A percentile compares a stretch with the other conserved stretches of the same genome.
phyloP scores from a whole-genome alignment of 2,113 vertebrate genomes.

The Callionymus lyra region DNA sequence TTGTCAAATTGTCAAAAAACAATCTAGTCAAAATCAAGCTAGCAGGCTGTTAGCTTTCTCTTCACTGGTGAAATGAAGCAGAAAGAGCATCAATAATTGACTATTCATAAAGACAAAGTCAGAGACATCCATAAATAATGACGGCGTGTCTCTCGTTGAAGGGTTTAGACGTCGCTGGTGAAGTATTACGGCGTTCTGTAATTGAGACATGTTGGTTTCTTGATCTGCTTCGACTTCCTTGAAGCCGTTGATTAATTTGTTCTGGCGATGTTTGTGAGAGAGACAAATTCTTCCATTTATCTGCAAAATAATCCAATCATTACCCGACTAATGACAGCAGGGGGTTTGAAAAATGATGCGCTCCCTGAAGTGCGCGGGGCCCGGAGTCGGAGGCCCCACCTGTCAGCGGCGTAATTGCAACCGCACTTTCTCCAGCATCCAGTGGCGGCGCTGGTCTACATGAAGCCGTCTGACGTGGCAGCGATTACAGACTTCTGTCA shows the following conservation, averaged over 20 bases:
- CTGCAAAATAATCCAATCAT: constrained; percentile 99
- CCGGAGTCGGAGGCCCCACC: constrained; percentile 67
- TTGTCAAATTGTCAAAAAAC: too few species aligned
- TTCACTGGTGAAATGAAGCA: neutral
- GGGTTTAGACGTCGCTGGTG: constrained; percentile 87
- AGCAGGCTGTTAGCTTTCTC: neutral
- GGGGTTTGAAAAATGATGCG: constrained; percentile 92
- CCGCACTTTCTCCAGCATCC: constrained; percentile 71
- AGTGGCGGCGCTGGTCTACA: constrained; percentile 74
- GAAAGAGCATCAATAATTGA: constrained; percentile 6
- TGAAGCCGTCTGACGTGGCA: constrained; percentile 79
- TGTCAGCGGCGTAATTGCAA: constrained; percentile 73
- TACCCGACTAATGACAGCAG: constrained; percentile 94
- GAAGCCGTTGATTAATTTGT: constrained; percentile 98
- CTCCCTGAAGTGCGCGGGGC: constrained; percentile 70
- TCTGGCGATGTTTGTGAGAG: constrained; percentile 95
- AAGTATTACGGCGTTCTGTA: constrained; percentile 91
- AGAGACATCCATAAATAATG: constrained; percentile 22
- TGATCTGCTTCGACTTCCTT: constrained; percentile 91
- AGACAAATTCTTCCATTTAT: constrained; percentile 98
- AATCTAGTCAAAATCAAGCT: too few species aligned
- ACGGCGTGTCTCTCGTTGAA: constrained; percentile 41
- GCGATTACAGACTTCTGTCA: constrained; percentile 72
- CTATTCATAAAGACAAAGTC: constrained; percentile 16
- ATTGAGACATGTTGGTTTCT: constrained; percentile 87